These are phyloP conservation scores for Dendroctonus ponderosae DNA, from an alignment of 1,140 invertebrate species.

Conservation along the genomic window DNA sequence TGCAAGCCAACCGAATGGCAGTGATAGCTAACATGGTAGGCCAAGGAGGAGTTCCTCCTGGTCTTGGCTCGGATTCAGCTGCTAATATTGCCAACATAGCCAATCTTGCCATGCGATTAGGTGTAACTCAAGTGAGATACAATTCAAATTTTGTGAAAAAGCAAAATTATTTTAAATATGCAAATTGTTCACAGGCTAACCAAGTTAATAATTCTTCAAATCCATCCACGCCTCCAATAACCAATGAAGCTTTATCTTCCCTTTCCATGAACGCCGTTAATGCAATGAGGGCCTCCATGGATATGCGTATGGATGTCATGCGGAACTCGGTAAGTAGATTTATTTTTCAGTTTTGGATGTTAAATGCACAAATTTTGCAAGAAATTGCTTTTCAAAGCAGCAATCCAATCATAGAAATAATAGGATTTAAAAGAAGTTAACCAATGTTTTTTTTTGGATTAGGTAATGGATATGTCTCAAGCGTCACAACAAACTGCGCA, in stretches of 20 bases:
- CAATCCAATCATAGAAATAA: too few species aligned
- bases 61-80: conserved; percentile 50
- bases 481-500: conserved; percentile 42
- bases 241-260: conserved; percentile 47
- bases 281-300: conserved; percentile 53
- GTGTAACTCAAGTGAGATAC: conserved; percentile 49
- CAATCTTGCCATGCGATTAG: conserved; percentile 77
- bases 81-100: conserved; percentile 70
- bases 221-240: conserved; percentile 49
- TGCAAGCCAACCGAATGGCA: conserved; percentile 70
- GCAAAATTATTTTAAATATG: background rate
- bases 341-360: background rate
- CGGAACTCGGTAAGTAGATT: conserved; percentile 43
- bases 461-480: conserved; percentile 31
- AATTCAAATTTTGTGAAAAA: background rate
- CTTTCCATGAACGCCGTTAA: conserved; percentile 50
- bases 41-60: conserved; percentile 55
- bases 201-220: conserved; percentile 49
- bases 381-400: too few species aligned
- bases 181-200: conserved; percentile 43
- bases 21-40: conserved; percentile 70
- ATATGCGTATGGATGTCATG: conserved; percentile 51
- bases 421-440: background rate
- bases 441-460: background rate
- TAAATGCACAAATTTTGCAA: too few species aligned